Conservation (phyloP, 1,140 invertebrate species). For the Armadillidium nasatum region DNA sequence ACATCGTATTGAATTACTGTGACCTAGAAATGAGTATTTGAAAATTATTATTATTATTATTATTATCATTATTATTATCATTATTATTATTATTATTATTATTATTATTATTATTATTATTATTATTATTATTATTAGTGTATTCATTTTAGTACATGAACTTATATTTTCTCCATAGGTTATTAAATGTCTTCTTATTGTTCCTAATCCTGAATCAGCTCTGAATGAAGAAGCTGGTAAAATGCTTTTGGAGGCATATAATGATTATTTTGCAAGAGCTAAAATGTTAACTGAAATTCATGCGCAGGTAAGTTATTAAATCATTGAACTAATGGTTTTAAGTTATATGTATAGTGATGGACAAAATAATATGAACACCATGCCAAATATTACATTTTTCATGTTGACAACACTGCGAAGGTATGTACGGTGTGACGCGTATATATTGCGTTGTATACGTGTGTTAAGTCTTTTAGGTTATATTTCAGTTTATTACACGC, state of each 20-base stretch:
- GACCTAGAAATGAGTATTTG: too few relatives aligned
- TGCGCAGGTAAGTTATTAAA: conserved; percentile 58
- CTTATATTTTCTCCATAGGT: conserved; percentile 55
- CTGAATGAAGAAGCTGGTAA: conserved; percentile 91
- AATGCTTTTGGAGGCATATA: conserved; percentile 81
- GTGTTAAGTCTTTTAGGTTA: too few relatives aligned
- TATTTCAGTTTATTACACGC: too few relatives aligned
- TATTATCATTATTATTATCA: too few relatives aligned
- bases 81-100: too few relatives aligned
- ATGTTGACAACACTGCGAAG: background rate
- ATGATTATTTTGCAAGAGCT: conserved; percentile 81
- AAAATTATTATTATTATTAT: too few relatives aligned
- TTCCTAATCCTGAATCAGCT: conserved; percentile 90
- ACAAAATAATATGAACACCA: too few relatives aligned
- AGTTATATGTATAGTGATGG: background rate
- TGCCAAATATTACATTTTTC: background rate
- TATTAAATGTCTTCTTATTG: conserved; percentile 86
- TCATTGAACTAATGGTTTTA: background rate
- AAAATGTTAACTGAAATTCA: conserved; percentile 94
- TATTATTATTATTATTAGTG: too few relatives aligned
- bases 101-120: too few relatives aligned
- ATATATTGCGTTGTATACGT: too few relatives aligned
- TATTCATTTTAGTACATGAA: background rate
- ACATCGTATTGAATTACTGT: too few relatives aligned
- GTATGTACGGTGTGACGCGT: background rate